Evolutionary conservation across 2,113 vertebrate species (phyloP), one percentile per base, ranked within the genome.

Genomic region (Heteronetta atricapilla): DNA sequence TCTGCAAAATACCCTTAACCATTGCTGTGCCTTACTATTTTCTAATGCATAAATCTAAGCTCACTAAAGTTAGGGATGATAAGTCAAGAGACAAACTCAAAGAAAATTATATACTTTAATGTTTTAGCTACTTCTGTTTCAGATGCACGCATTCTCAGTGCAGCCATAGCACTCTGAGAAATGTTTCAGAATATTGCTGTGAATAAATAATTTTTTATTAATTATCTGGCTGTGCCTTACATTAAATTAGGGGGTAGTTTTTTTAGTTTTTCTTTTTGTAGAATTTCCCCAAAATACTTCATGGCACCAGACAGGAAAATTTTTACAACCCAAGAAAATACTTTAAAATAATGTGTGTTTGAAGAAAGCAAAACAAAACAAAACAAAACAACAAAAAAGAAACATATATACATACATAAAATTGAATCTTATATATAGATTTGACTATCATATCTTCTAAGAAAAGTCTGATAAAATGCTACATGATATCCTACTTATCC

Each of bases 1-100:
- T 79, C 12, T 50, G 76, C 33, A 88, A 33, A 34, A 64, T 75
- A 50, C 33, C 44, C 55, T 94, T 93, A 97, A 97, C 74, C 67
- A n/a, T 84, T 91, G 26, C 29, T 87, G 36, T 72, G n/a, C 59
- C n/a, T 74, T 52, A 36, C 48, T 91, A 23, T 50, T 66, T 91
- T 79, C 44, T 58, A 81, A 82, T n/a, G 53, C 5, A 5, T 55
- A 83, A 88, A 80, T 20, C 63, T 94, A 67, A 88, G 53, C 2
- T 82, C 29, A 28, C 4, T 80, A 44, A 68, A 85, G 34, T 34
- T 58, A 76, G 28, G 23, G n/a, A 13, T 66, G 13, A 74, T 82
- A 95, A 93, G 64, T 42, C 46, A 91, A 82, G 40, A 55, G 4
- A 50, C 36, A 1, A 82, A 62, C 78, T 88, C 53, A 89, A 76